Base-by-base conservation (phyloP, 2,797 vertebrate genomes). In the Dryobates pubescens region DNA sequence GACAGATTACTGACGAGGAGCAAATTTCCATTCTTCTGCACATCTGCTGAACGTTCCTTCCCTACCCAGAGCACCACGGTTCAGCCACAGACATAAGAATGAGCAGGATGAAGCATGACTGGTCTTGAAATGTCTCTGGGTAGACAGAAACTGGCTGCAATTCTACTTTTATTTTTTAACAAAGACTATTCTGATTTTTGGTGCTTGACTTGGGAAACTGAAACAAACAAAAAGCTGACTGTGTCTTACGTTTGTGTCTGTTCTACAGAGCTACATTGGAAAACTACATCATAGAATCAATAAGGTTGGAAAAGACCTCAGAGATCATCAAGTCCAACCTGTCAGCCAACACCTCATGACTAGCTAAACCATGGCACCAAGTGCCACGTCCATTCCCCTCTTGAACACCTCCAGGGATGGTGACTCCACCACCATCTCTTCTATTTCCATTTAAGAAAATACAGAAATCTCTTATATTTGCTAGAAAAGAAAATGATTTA, bases 1-100 rank as follows among this genome's bases (percentile, higher is more conserved):
- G 90, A 30, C 14, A 71, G 47, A 70, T 67, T 65, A 26, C 38
- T 81, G 81, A 54, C 0, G 10, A 79, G 41, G 18, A 68, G 38
- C 68, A 84, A 41, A 64, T 74, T 88, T 93, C 88, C 54, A 64
- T 86, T 93, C 82, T 93, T 89, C 61, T 86, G 56, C 71, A 62
- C 32, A 51, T 86, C 64, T 91, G 36, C 82, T 71, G 71, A 56
- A 41, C 36, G 56, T 76, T 86, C 32, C 20, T 61, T 84, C 72
- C n/a, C 67, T 0, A 2, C 27, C 7, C 72, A 62, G 41, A 76
- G 36, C 17, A 62, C 61, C 7, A 12, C 3, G 5, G 51, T 47
- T 87, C 69, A 72, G 9, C n/a, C 63, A 75, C 41, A 78, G 54
- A 36, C 12, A 3, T 3, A 68, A 32, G 8, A 93, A 76, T 59